Evolutionary conservation across 2,113 vertebrate species (phyloP), one percentile per base, ranked within the genome.

Genomic region (Labrus mixtus): DNA sequence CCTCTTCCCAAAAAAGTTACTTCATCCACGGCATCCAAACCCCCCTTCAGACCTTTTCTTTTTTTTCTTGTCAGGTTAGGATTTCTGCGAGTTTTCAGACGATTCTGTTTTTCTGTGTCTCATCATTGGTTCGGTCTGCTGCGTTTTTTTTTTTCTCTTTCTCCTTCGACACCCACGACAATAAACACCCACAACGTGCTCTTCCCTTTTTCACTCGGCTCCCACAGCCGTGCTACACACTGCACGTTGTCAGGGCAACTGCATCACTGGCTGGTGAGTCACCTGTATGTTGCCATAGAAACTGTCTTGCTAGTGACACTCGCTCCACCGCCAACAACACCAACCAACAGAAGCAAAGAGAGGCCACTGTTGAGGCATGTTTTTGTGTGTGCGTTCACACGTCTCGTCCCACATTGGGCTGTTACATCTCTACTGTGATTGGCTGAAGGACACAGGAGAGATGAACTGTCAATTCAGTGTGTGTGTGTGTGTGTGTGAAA

Each of bases 281-380:
- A 90, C 91, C 68, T 93, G 92, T 78, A 88, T 19, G 94, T 95
- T 94, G 78, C 90, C 90, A 94, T 93, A 88, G 92, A 81, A 89
- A 94, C 89, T 88, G 86, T 69, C 69, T 76, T 78, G 80, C 71
- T 79, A 80, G 85, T 83, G 84, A 81, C 89, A 76, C 37, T 78
- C 51, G 48, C 65, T 55, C 48, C 51, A 68, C 51, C 68, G 20
- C 29, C 36, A 12, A 25, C 5, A 25, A 16, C 11, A 3, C 68
- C 57, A 56, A n/a, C 60, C 63, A 53, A 81, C 58, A 69, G 20
- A 37, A 56, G 77, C 4, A 10, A 41, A 48, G 37, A 79, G 75
- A 86, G 74, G 75, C 82, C 65, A 81, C 79, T 73, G 81, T 60
- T 25, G 70, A 78, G 43, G 41, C 60, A 46, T 71, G 60, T 76